Evolutionary conservation across 2,113 vertebrate genomes (phyloP), one percentile per base, ranked within the genome.

Genomic region (Lates calcarifer): DNA sequence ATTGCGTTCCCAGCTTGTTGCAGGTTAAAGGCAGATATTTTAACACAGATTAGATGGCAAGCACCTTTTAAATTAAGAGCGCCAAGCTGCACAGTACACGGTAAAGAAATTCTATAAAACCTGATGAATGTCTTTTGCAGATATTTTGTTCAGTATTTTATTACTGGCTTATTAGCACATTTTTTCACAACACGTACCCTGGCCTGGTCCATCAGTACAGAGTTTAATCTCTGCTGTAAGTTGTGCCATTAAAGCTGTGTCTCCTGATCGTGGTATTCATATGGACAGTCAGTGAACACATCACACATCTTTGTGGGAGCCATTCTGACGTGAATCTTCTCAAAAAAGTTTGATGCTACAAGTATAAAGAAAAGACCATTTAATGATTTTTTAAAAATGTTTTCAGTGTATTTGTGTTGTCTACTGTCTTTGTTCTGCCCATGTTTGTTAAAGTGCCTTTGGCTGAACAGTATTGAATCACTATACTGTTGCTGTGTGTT

Each of bases 391-490:
- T 35, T 35, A n/a, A n/a, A n/a, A n/a, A n/a, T 53, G 64, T 70
- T 37, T 71, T 77, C 31, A 3, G 58, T 74, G 77, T 77, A 28
- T 83, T 69, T 61, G 63, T 78, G 57, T 72, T 79, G 63, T 70
- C 60, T 73, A 7, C 72, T 69, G 53, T 78, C 26, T 82, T 49
- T 73, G 60, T 74, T 35, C 43, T 62, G 3, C 33, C 77, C 24
- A 18, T 29, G n/a, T 79, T 49, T 89, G 69, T 82, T 11, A 74
- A 88, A 89, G 84, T 90, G 92, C 90, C 92, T 90, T 86, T 68
- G 73, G 62, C 71, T 31, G 47, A 85, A 70, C 87, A 72, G 82
- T 72, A 69, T 69, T 61, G 63, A 82, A 29, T 79, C 63, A 69
- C 39, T 28, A 8, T 41, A 31, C 80, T 75, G 83, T 62, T 39